Evolutionary conservation across 2,113 vertebrate species (phyloP).

Genomic region (Leuciscus idus): DNA sequence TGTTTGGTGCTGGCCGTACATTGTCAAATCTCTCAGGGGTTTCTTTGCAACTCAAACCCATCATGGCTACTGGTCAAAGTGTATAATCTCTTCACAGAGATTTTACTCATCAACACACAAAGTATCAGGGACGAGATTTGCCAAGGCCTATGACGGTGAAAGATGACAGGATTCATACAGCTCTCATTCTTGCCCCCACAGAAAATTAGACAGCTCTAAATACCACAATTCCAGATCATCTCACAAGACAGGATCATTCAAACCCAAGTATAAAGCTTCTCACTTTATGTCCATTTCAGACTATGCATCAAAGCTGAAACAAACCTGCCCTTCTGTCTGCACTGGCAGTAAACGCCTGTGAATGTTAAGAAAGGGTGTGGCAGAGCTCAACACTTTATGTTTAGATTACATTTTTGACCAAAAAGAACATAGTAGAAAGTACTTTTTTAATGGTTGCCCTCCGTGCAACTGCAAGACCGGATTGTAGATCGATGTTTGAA

Average conservation of each 20-base stretch:
- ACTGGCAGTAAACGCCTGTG: conserved; percentile 70
- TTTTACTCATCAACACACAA: conserved; percentile 26
- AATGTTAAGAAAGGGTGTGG: conserved; percentile 63
- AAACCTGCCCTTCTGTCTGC: conserved; percentile 28
- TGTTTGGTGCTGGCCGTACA: conserved; percentile 30
- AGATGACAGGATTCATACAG: background rate
- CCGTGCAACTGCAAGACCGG: conserved; percentile 24
- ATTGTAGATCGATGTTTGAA: conserved; percentile 25
- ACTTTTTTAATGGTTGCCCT: conserved; percentile 24
- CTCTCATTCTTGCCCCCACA: background rate
- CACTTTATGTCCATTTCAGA: conserved; percentile 58
- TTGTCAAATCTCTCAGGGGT: conserved; percentile 49
- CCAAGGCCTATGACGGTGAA: conserved; percentile 6
- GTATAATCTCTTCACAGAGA: conserved; percentile 16
- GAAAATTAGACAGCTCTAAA: background rate
- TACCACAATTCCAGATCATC: conserved; percentile 25
- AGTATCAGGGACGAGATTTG: conserved; percentile 25
- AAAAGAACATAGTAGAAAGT: background rate
- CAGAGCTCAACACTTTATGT: conserved; percentile 40
- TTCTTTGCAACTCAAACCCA: conserved; percentile 57
- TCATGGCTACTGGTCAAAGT: conserved; percentile 39
- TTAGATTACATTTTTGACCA: background rate
- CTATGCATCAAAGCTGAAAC: conserved; percentile 71
- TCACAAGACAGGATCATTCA: conserved; percentile 18
- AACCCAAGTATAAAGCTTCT: conserved; percentile 39